These are phyloP conservation scores for Actinia tenebrosa DNA, from an alignment of 64 coral and sea anemone genomes.

Conservation along the genomic window DNA sequence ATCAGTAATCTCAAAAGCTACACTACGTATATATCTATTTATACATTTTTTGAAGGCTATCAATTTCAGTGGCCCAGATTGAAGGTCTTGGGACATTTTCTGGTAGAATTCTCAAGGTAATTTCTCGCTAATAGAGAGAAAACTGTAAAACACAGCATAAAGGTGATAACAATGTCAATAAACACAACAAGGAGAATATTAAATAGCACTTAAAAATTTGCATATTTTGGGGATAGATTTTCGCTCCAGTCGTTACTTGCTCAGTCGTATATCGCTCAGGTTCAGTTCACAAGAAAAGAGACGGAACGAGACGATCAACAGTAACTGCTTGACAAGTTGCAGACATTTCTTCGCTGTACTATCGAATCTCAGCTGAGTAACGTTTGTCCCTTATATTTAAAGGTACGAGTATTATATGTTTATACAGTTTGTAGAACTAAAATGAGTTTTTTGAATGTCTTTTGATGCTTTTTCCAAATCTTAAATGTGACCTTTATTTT, in stretches of 20 bases:
- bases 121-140: not conserved
- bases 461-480: not conserved
- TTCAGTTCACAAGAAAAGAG: not conserved
- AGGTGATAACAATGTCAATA: not conserved
- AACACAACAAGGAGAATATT: not conserved
- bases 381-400: not conserved
- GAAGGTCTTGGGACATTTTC: not conserved
- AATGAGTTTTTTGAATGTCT: not conserved
- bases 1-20: not conserved
- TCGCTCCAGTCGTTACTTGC: not conserved
- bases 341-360: not conserved
- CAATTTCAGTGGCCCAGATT: not conserved
- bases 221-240: not conserved
- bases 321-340: not conserved
- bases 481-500: not conserved
- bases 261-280: not conserved
- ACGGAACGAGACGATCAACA: not conserved
- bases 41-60: not conserved
- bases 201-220: slow-evolving; percentile 1
- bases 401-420: not conserved
- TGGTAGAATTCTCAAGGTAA: not conserved
- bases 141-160: not conserved
- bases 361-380: too few relatives aligned
- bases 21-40: not conserved
- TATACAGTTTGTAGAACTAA: not conserved